Conservation (phyloP, 2,113 vertebrate species). For the Varanus komodoensis region DNA sequence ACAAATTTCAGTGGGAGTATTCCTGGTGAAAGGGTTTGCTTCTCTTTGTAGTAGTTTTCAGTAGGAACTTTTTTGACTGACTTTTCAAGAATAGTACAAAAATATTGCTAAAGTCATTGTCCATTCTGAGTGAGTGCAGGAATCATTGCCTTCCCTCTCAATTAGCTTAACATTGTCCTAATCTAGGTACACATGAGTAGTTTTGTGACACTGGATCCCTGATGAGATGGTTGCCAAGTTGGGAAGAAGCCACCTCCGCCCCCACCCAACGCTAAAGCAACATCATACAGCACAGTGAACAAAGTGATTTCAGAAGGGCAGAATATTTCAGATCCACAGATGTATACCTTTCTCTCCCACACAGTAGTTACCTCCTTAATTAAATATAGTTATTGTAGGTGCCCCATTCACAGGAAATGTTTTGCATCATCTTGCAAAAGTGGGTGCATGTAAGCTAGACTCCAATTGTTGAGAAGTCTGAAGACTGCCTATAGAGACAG, state of each 20-base stretch:
- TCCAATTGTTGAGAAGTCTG: neutral
- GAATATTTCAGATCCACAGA: neutral
- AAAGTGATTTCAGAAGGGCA: neutral
- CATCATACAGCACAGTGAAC: neutral
- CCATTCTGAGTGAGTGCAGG: neutral
- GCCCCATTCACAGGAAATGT: neutral
- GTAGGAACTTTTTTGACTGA: neutral
- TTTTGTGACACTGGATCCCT: neutral
- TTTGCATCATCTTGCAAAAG: neutral
- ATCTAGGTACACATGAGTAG: neutral
- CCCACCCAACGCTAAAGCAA: neutral
- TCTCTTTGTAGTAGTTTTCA: neutral
- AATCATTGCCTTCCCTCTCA: neutral
- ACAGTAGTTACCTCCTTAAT: neutral
- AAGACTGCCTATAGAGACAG: neutral
- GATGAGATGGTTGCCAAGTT: neutral
- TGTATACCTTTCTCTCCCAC: neutral
- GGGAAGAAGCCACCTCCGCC: neutral
- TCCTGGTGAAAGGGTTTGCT: neutral
- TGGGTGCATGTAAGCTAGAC: too few species aligned
- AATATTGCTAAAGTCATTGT: neutral
- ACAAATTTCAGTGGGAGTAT: neutral
- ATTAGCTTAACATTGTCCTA: neutral
- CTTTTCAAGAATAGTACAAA: neutral
- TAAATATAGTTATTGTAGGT: too few species aligned